Conservation (phyloP, 1,140 invertebrate genomes). For the Apis cerana region DNA sequence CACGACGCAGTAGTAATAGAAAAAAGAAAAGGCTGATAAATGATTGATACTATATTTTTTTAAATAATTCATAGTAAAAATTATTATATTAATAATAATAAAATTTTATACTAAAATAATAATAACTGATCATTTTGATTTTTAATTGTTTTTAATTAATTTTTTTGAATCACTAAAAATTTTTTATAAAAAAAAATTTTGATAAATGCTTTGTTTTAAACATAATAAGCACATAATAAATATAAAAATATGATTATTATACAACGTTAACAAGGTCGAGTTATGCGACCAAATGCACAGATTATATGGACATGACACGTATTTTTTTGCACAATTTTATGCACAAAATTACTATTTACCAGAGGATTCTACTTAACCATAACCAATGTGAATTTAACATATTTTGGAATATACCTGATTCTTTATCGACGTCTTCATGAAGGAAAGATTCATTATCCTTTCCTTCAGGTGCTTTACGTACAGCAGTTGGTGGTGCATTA, state of each 20-base stretch:
- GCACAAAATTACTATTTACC: constrained; percentile 72
- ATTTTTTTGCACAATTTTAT: constrained; percentile 45
- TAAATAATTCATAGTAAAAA: constrained; percentile 25
- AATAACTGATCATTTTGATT: neutral
- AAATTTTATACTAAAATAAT: constrained; percentile 3
- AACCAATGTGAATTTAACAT: constrained; percentile 75
- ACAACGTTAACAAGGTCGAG: constrained; percentile 35
- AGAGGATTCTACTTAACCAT: constrained; percentile 76
- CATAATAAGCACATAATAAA: constrained; percentile 19
- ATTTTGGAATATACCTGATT: constrained; percentile 79
- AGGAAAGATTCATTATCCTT: constrained; percentile 88
- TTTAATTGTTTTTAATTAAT: constrained; percentile 12
- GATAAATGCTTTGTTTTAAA: constrained; percentile 15
- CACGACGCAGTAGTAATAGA: constrained; percentile 72
- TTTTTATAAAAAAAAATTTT: neutral
- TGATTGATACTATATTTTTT: constrained; percentile 62
- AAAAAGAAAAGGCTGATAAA: constrained; percentile 76
- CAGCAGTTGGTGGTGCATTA: constrained; percentile 79
- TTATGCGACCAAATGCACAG: constrained; percentile 37
- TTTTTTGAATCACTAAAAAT: neutral
- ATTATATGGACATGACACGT: constrained; percentile 34
- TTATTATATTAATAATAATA: neutral
- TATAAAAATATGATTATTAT: constrained; percentile 36
- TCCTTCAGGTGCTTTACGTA: constrained; percentile 87
- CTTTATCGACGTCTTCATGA: constrained; percentile 83